Conservation (phyloP, 2,113 vertebrate genomes). For the Lichenostomus cassidix region DNA sequence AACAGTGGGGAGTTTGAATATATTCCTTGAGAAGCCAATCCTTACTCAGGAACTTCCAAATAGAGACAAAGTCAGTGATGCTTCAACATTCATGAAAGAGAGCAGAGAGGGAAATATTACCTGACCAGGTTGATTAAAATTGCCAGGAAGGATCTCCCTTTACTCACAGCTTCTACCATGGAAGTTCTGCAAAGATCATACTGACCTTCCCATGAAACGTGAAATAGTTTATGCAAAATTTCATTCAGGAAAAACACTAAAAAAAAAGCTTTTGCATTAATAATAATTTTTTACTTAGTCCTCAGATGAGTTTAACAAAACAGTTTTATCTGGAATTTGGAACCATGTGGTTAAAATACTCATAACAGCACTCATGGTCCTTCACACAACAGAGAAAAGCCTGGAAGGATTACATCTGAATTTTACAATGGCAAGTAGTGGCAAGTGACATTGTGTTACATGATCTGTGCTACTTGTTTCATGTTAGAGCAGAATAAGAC, state of each 20-base stretch:
- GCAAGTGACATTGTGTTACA: not conserved
- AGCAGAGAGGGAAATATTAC: not conserved
- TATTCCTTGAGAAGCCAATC: not conserved
- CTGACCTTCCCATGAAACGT: not conserved
- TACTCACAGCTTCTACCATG: not conserved
- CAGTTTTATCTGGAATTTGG: not conserved
- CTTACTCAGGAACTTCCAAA: not conserved
- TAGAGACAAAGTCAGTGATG: not conserved
- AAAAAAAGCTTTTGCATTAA: not conserved
- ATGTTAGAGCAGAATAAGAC: not conserved
- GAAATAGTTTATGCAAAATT: not conserved
- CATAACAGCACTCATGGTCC: not conserved
- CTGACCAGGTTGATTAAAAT: not conserved
- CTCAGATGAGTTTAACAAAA: not conserved
- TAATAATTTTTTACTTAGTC: not conserved
- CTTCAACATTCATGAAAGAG: not conserved
- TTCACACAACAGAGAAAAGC: not conserved
- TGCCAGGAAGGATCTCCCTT: not conserved
- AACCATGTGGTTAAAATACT: not conserved
- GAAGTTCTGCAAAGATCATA: not conserved
- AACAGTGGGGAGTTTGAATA: not conserved
- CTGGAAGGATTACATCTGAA: not conserved
- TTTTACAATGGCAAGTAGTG: not conserved
- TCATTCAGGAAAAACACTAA: not conserved
- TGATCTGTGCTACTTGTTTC: not conserved